Conservation (phyloP, 1,140 invertebrate genomes). For the Spodoptera litura region DNA sequence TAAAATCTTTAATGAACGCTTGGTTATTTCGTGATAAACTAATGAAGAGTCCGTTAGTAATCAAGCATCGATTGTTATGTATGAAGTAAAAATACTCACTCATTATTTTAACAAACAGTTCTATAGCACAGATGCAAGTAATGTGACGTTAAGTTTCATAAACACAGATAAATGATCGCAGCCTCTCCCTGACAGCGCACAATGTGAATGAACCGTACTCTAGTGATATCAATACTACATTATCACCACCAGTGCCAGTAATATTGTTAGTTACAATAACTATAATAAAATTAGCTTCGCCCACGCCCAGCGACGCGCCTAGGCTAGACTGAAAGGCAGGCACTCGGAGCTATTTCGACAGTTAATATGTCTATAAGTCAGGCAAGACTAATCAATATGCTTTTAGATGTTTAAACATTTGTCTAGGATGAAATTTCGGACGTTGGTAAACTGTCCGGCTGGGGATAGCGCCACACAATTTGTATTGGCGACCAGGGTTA, state of each 20-base stretch:
- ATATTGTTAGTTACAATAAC: slow-evolving; percentile 52
- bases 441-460: slow-evolving; percentile 13
- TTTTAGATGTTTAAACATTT: slow-evolving; percentile 64
- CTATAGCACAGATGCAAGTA: slow-evolving; percentile 23
- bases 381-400: slow-evolving; percentile 67
- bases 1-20: slow-evolving; percentile 36
- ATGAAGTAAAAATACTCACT: slow-evolving; percentile 47
- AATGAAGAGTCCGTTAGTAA: slow-evolving; percentile 30
- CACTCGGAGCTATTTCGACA: slow-evolving; percentile 50
- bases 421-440: slow-evolving; percentile 52
- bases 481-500: slow-evolving; percentile 23
- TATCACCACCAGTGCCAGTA: slow-evolving; percentile 49
- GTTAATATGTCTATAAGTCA: slow-evolving; percentile 59
- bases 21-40: slow-evolving; percentile 34
- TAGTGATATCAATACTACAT: slow-evolving; percentile 56
- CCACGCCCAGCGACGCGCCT: slow-evolving; percentile 61
- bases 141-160: slow-evolving; percentile 40
- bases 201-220: slow-evolving; percentile 66
- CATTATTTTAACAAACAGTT: slow-evolving; percentile 23
- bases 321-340: slow-evolving; percentile 56
- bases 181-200: slow-evolving; percentile 40
- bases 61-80: slow-evolving; percentile 32
- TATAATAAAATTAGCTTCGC: slow-evolving; percentile 55
- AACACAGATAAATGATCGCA: slow-evolving; percentile 48
- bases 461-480: slow-evolving; percentile 5